A percentile compares a stretch with the other conserved stretches of the same genome.
Evolutionary conservation across 2,797 vertebrate genomes (phyloP).

Genomic region (Nyctibius grandis): DNA sequence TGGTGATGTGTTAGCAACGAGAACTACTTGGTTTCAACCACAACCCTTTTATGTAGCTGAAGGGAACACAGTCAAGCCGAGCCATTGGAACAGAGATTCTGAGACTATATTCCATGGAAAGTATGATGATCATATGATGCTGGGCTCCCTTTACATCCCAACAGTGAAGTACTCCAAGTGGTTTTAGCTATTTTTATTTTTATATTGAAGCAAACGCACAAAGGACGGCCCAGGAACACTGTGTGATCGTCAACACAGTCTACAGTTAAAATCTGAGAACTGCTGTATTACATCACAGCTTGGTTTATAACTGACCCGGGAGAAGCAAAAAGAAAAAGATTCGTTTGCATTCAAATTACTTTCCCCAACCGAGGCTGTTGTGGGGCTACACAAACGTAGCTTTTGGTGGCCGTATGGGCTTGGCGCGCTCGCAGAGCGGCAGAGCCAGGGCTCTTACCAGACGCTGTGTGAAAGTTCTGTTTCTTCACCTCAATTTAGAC

Average conservation of each 20-base stretch:
- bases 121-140: background rate
- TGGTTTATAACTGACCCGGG: background rate
- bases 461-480: background rate
- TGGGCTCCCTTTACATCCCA: background rate
- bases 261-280: background rate
- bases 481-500: background rate
- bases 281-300: background rate
- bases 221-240: background rate
- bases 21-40: background rate
- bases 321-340: background rate
- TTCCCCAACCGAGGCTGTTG: background rate
- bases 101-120: background rate
- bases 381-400: background rate
- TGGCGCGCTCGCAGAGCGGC: background rate
- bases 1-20: background rate
- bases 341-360: slow-evolving; percentile 26
- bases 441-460: background rate
- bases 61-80: background rate
- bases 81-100: background rate
- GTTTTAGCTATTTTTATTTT: background rate
- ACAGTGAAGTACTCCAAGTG: background rate
- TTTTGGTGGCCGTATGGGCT: background rate
- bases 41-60: background rate
- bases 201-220: background rate
- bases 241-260: background rate